Percentiles rank a stretch among this genome's conserved stretches.
Evolutionary conservation across 2,888 invertebrate species (phyloP).

Genomic region (Apamea monoglypha): DNA sequence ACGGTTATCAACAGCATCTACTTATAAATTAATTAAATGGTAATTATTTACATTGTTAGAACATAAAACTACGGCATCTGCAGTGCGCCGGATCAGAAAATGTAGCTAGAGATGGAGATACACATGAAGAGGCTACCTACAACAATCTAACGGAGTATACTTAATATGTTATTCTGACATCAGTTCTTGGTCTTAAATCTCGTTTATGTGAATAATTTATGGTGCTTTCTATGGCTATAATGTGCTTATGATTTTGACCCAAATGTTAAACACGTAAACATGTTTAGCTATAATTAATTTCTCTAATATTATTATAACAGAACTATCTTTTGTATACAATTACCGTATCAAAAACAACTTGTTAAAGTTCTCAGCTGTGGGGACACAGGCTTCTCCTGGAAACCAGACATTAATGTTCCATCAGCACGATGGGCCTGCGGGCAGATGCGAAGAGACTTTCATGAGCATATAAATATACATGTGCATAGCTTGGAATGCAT

Average conservation of each 20-base stretch:
- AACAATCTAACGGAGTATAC: slow-evolving; percentile 29
- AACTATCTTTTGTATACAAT: neutral
- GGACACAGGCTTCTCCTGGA: neutral
- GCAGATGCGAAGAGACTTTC: slow-evolving; percentile 9
- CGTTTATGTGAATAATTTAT: slow-evolving; percentile 27
- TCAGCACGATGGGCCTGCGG: neutral
- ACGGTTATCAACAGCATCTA: slow-evolving; percentile 22
- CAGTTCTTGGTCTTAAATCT: slow-evolving; percentile 11
- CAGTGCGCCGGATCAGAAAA: slow-evolving; percentile 1
- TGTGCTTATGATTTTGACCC: neutral
- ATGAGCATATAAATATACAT: slow-evolving; percentile 24
- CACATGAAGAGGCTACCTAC: neutral
- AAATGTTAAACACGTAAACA: slow-evolving; percentile 14
- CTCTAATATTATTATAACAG: neutral
- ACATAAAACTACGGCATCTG: slow-evolving; percentile 3
- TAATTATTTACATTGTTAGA: slow-evolving; percentile 25
- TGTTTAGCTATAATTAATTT: slow-evolving; percentile 2
- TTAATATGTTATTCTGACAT: slow-evolving; percentile 8
- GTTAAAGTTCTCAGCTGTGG: neutral
- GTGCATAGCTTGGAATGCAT: slow-evolving; percentile 25
- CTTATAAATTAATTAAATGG: slow-evolving; percentile 19
- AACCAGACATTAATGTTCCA: neutral
- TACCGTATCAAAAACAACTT: neutral
- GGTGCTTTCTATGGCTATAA: slow-evolving; percentile 30
- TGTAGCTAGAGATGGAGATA: slow-evolving; percentile 10